A percentile compares a stretch with the other conserved stretches of the same genome.
Conservation (phyloP, 2,888 invertebrate genomes). For the Steinernema scapterisci region DNA sequence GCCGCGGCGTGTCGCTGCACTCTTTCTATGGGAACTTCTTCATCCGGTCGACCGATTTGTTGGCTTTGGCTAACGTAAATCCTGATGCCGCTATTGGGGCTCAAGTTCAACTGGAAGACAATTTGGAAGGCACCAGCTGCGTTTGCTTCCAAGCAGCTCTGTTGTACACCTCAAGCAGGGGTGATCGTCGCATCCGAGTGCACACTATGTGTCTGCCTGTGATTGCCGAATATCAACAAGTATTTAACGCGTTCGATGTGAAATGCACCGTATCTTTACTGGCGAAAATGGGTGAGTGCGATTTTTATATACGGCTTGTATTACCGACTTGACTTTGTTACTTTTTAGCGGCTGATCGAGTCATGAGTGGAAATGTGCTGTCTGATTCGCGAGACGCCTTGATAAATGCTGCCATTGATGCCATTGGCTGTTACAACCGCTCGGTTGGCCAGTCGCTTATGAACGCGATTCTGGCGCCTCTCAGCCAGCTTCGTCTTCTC, state of each 20-base stretch:
- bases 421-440: slow-evolving; percentile 73
- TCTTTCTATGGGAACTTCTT: slow-evolving; percentile 99
- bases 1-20: slow-evolving; percentile 86
- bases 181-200: slow-evolving; percentile 93
- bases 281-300: slow-evolving; percentile 85
- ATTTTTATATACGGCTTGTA: too few species aligned
- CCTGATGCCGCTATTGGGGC: slow-evolving; percentile 97
- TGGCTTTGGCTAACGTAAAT: slow-evolving; percentile 93
- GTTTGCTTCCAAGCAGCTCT: slow-evolving; percentile 97
- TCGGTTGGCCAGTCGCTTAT: slow-evolving; percentile 45
- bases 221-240: slow-evolving; percentile 81
- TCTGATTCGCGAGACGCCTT: slow-evolving; percentile 94
- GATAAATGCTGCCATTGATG: slow-evolving; percentile 90
- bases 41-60: slow-evolving; percentile 92
- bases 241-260: slow-evolving; percentile 87
- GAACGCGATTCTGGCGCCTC: slow-evolving; percentile 41
- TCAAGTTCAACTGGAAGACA: slow-evolving; percentile 92
- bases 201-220: slow-evolving; percentile 95
- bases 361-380: slow-evolving; percentile 76
- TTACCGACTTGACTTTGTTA: too few species aligned
- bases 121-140: slow-evolving; percentile 78
- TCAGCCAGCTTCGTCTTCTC: slow-evolving; percentile 75
- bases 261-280: slow-evolving; percentile 88
- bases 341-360: slow-evolving; percentile 85
- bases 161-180: slow-evolving; percentile 91